Percentiles rank a stretch among this genome's conserved stretches.
Evolutionary conservation across 2,113 vertebrate species (phyloP).

Genomic region (human (Homo sapiens)): DNA sequence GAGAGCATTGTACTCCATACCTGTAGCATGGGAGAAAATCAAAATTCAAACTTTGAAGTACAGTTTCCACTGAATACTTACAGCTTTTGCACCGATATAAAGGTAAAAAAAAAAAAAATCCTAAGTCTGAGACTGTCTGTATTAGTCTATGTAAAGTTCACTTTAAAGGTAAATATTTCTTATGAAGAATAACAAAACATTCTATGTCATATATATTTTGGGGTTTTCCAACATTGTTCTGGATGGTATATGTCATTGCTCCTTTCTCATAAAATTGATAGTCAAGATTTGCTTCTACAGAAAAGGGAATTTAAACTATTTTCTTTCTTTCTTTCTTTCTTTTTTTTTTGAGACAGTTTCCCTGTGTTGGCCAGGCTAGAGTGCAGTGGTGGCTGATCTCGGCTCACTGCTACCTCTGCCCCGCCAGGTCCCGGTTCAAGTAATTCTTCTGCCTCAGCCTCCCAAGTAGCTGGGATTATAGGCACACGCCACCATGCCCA

Average conservation of each 20-base stretch:
- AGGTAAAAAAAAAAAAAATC: background rate
- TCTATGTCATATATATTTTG: background rate
- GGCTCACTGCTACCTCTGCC: too few species aligned
- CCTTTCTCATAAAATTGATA: background rate
- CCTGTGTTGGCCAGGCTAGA: too few species aligned
- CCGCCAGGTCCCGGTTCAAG: too few species aligned
- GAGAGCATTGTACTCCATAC: background rate
- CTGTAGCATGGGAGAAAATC: background rate
- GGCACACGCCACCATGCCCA: too few species aligned
- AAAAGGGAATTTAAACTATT: conserved; percentile 9
- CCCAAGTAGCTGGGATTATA: too few species aligned
- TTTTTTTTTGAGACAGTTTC: too few species aligned
- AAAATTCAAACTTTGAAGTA: background rate
- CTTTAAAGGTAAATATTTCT: background rate
- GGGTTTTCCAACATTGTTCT: background rate
- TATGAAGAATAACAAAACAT: background rate
- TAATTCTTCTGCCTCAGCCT: too few species aligned
- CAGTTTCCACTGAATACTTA: background rate
- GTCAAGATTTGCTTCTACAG: background rate
- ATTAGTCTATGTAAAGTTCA: background rate
- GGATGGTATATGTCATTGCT: background rate
- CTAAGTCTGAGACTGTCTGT: background rate
- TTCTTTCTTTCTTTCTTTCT: background rate
- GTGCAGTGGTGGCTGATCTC: too few species aligned
- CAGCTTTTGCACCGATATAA: background rate